Percentiles rank a stretch among this genome's conserved stretches.
Evolutionary conservation across 2,888 invertebrate species (phyloP).

Genomic region (Limnephilus auricula): DNA sequence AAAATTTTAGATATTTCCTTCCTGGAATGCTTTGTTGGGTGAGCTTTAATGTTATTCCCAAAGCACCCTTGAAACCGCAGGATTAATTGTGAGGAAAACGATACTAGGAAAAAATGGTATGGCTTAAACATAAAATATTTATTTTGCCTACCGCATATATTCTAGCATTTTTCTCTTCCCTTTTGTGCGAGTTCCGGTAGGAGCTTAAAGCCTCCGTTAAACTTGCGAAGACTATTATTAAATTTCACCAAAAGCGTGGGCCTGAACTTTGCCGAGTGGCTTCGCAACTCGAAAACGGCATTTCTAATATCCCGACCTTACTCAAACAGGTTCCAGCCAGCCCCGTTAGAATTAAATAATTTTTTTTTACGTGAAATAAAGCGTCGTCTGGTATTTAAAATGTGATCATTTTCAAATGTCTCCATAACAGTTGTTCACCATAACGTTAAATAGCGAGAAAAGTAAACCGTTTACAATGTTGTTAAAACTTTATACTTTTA

Average conservation of each 20-base stretch:
- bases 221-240: neutral
- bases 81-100: neutral
- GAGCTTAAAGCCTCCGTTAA: neutral
- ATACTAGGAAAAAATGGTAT: neutral
- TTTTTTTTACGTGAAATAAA: neutral
- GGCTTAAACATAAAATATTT: neutral
- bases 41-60: neutral
- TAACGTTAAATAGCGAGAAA: no score
- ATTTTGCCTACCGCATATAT: neutral
- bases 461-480: no score
- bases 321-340: neutral
- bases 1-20: neutral
- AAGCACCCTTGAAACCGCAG: neutral
- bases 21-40: neutral
- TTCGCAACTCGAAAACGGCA: neutral
- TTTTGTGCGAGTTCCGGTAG: no score
- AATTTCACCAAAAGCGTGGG: neutral
- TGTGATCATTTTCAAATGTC: no score
- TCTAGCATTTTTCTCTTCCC: neutral
- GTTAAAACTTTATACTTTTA: no score
- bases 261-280: neutral
- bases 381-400: no score
- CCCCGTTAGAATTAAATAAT: neutral
- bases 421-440: no score
- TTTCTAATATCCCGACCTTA: neutral